Percentiles rank a stretch among this genome's conserved stretches.
phyloP scores from a whole-genome alignment of 2,113 vertebrate genomes.

The Gopherus evgoodei region DNA sequence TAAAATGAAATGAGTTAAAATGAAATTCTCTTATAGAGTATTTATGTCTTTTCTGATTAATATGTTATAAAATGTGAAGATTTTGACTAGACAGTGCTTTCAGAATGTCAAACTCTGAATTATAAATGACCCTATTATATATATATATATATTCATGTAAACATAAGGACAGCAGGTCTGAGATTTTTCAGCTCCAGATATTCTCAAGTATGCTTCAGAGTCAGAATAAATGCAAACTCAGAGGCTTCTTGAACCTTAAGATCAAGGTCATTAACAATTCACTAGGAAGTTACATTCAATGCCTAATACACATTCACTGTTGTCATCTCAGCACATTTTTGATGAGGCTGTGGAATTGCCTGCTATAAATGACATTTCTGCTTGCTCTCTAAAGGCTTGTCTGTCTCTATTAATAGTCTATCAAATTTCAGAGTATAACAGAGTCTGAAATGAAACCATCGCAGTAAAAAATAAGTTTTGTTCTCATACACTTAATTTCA shows the following conservation, averaged over 20 bases:
- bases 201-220: conserved; percentile 53
- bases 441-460: conserved; percentile 49
- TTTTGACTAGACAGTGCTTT: conserved; percentile 27
- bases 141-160: conserved; percentile 10
- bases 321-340: conserved; percentile 61
- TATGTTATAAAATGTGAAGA: background rate
- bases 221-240: conserved; percentile 48
- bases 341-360: conserved; percentile 21
- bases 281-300: conserved; percentile 57
- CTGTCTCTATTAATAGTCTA: conserved; percentile 31
- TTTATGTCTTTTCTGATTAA: background rate
- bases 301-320: conserved; percentile 23
- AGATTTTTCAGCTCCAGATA: conserved; percentile 41
- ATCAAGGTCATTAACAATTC: conserved; percentile 58
- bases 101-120: conserved; percentile 47
- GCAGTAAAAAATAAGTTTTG: background rate
- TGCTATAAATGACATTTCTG: conserved; percentile 23
- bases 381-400: conserved; percentile 15
- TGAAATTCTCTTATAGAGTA: background rate
- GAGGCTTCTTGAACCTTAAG: conserved; percentile 41
- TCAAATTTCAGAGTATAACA: conserved; percentile 38
- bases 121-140: conserved; percentile 49
- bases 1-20: background rate
- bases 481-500: conserved; percentile 26
- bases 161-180: conserved; percentile 44